Evolutionary conservation across 2,888 invertebrate genomes (phyloP).

Genomic region (Invenusta paracnida): DNA sequence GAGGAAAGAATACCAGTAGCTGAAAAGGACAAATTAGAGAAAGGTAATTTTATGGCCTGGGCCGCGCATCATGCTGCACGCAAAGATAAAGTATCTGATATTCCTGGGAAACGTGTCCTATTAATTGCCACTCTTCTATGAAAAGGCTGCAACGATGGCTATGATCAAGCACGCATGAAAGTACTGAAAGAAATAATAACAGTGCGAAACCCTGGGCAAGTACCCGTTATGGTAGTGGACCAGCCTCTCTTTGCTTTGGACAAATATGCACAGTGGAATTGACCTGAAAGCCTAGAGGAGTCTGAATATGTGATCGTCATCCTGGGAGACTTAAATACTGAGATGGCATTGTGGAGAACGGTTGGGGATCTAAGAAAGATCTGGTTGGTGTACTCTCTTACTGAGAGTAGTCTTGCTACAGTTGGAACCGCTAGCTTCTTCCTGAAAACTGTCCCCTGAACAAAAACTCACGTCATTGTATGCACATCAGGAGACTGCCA

Average conservation of each 20-base stretch:
- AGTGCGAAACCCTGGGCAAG: slow-evolving; percentile 5
- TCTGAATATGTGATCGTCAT: neutral
- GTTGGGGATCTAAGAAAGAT: neutral
- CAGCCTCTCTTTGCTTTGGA: slow-evolving; percentile 17
- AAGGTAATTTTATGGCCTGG: slow-evolving; percentile 1
- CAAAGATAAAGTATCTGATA: neutral
- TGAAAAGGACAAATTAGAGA: slow-evolving; percentile 37
- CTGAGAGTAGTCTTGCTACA: neutral
- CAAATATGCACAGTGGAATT: slow-evolving; percentile 22
- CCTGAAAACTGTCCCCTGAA: neutral
- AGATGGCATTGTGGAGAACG: neutral
- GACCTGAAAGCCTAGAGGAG: neutral
- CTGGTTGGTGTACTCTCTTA: neutral
- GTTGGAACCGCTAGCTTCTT: neutral
- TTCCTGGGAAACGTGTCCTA: slow-evolving; percentile 28
- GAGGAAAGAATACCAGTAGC: slow-evolving; percentile 36
- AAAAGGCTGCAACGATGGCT: slow-evolving; percentile 40
- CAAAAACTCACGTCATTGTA: neutral
- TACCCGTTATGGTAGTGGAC: slow-evolving; percentile 1
- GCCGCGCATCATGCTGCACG: slow-evolving; percentile 35
- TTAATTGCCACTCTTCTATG: slow-evolving; percentile 42
- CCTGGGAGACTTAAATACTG: neutral
- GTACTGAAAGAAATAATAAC: slow-evolving; percentile 25
- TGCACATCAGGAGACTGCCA: too few relatives aligned
- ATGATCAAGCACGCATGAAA: slow-evolving; percentile 42